A percentile compares a stretch with the other conserved stretches of the same genome.
Conservation (phyloP, 2,888 invertebrate genomes). For the Nephrotoma guestfalica region DNA sequence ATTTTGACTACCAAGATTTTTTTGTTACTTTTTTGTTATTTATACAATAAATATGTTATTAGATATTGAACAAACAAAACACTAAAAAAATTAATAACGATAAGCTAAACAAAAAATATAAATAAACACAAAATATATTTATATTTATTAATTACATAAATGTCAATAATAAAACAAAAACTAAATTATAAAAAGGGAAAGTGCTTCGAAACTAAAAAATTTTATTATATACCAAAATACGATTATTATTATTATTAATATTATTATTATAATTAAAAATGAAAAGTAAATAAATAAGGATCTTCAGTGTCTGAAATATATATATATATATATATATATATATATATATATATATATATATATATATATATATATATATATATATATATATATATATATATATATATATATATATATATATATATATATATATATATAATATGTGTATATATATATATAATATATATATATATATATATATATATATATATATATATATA, state of each 20-base stretch:
- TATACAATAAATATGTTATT: not conserved
- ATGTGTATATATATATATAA: too few relatives aligned
- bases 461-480: too few relatives aligned
- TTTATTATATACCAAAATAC: not conserved
- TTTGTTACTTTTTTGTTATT: not conserved
- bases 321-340: not conserved
- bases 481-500: too few relatives aligned
- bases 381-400: too few relatives aligned
- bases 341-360: too few relatives aligned
- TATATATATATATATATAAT: too few relatives aligned
- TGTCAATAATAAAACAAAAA: not conserved
- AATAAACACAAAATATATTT: not conserved
- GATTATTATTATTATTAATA: not conserved
- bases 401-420: too few relatives aligned
- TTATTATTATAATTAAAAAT: not conserved
- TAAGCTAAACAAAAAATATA: not conserved
- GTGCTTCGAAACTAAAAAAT: not conserved
- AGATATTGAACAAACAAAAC: not conserved
- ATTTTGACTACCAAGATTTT: not conserved
- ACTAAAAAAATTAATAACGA: not conserved
- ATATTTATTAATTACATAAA: not conserved
- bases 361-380: too few relatives aligned
- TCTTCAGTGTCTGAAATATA: not conserved
- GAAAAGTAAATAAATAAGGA: not conserved
- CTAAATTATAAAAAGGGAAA: not conserved